Conservation (phyloP, 2,113 vertebrate species). For the Laticauda colubrina region DNA sequence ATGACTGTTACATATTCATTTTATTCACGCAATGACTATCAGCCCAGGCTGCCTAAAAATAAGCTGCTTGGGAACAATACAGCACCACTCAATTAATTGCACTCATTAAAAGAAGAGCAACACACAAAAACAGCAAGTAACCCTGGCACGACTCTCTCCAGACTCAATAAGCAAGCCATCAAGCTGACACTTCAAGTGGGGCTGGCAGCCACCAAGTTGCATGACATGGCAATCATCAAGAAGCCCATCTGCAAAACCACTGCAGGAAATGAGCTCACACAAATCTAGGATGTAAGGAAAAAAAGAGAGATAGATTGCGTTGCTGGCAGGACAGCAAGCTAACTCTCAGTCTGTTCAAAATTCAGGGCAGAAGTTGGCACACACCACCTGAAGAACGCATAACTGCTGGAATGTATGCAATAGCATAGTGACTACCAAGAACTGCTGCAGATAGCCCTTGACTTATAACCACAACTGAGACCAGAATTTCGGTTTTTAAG, state of each 20-base stretch:
- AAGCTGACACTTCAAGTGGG: background rate
- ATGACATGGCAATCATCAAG: background rate
- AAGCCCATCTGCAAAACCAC: background rate
- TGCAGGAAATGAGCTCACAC: background rate
- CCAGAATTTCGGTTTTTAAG: background rate
- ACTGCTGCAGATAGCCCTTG: background rate
- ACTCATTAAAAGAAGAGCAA: background rate
- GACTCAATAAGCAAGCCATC: background rate
- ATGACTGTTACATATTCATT: background rate
- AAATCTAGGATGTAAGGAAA: background rate
- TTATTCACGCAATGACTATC: accelerated
- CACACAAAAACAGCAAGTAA: background rate
- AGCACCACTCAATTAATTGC: background rate
- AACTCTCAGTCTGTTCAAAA: background rate
- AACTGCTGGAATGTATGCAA: background rate
- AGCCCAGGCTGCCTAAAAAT: background rate
- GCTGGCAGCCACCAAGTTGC: background rate
- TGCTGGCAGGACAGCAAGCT: background rate
- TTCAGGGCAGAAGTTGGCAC: background rate
- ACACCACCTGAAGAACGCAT: background rate
- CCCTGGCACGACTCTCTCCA: background rate
- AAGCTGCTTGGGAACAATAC: background rate
- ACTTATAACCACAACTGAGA: background rate
- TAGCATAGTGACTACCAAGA: too few species aligned
- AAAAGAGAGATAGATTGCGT: background rate